Evolutionary conservation across 2,888 invertebrate species (phyloP).

Genomic region (Subacronicta megacephala): DNA sequence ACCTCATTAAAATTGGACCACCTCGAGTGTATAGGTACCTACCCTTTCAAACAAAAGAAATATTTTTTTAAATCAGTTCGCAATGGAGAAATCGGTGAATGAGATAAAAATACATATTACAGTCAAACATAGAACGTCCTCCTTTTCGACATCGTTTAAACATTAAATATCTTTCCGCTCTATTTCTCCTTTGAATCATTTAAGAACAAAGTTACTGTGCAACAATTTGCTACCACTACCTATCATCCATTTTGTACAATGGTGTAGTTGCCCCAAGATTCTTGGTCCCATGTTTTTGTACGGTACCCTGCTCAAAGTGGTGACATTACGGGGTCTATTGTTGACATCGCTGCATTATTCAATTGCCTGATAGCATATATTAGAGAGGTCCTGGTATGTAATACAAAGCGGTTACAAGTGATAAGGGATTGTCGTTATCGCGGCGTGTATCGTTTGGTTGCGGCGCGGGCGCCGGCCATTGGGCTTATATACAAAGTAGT

Average conservation of each 20-base stretch:
- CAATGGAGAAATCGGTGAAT: too few relatives aligned
- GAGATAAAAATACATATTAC: too few relatives aligned
- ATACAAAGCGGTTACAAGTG: conserved; percentile 60
- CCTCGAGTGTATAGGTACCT: too few relatives aligned
- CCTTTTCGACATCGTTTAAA: too few relatives aligned
- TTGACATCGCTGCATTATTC: conserved; percentile 61
- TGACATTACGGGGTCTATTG: conserved; percentile 54
- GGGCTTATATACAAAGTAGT: conserved; percentile 3
- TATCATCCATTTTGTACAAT: conserved; percentile 35
- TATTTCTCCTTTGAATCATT: too few relatives aligned
- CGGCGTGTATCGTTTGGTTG: conserved; percentile 35
- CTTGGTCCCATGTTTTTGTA: conserved; percentile 53
- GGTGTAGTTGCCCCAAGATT: conserved; percentile 43
- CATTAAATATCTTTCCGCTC: too few relatives aligned
- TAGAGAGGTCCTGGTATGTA: conserved; percentile 52
- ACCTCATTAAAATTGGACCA: too few relatives aligned
- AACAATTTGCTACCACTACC: conserved; percentile 1
- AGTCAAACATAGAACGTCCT: too few relatives aligned
- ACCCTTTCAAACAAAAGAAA: too few relatives aligned
- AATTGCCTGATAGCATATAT: conserved; percentile 58
- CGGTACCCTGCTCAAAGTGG: conserved; percentile 58
- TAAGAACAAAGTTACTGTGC: neutral
- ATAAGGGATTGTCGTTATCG: conserved; percentile 45
- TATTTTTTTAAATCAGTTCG: too few relatives aligned
- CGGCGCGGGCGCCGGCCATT: conserved; percentile 4